Conservation (phyloP, 1,140 invertebrate species). For the Yoshiicerus persimilis region DNA sequence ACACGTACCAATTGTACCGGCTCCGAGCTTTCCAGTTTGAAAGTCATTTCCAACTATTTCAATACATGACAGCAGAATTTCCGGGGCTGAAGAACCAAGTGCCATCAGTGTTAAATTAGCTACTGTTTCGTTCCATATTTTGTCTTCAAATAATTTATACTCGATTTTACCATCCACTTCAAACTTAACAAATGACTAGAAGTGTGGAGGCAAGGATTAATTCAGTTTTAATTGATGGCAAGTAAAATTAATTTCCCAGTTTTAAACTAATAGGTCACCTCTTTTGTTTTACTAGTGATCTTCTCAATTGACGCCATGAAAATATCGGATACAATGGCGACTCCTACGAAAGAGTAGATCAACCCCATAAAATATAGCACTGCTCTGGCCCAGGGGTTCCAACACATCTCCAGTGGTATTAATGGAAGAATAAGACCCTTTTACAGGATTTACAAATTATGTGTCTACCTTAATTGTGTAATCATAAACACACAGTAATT, state of each 20-base stretch:
- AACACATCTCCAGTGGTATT: not conserved
- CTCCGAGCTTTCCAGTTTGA: slow-evolving; percentile 61
- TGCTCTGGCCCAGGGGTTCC: not conserved
- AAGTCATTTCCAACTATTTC: slow-evolving; percentile 61
- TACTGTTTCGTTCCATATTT: slow-evolving; percentile 51
- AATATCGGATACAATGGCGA: slow-evolving; percentile 62
- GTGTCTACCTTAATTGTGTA: no score
- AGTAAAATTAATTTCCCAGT: no score
- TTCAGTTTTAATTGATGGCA: no score
- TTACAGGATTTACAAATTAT: no score
- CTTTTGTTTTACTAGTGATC: slow-evolving; percentile 64
- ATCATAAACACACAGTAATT: no score
- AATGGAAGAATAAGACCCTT: not conserved
- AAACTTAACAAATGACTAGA: not conserved
- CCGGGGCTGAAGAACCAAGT: slow-evolving; percentile 65
- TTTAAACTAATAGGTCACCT: slow-evolving; percentile 51
- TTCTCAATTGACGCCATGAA: slow-evolving; percentile 67
- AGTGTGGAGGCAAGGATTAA: no score
- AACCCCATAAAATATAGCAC: slow-evolving; percentile 60
- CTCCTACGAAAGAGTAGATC: slow-evolving; percentile 60
- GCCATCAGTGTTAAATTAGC: slow-evolving; percentile 69
- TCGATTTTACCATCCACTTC: not conserved
- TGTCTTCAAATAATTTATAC: not conserved
- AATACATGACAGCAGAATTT: slow-evolving; percentile 66
- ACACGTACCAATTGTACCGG: slow-evolving; percentile 59